These are phyloP conservation scores for Corapipo altera DNA, from an alignment of 2,113 vertebrate species.

Conservation along the genomic window DNA sequence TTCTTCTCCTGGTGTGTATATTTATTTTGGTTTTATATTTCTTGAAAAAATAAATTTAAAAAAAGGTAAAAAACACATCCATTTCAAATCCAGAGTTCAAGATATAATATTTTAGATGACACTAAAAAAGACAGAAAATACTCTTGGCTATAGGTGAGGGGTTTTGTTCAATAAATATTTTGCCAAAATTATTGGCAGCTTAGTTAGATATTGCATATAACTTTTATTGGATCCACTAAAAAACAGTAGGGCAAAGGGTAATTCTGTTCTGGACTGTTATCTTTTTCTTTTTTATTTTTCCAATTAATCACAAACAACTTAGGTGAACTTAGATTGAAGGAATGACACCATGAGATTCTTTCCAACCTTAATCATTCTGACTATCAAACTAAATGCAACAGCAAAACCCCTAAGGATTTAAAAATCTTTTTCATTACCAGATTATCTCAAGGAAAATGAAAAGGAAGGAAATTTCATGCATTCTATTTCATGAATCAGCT, in stretches of 20 bases:
- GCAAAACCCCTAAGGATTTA: background rate
- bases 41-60: background rate
- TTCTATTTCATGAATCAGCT: background rate
- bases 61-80: background rate
- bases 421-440: background rate
- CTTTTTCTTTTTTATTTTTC: background rate
- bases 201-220: slow-evolving; percentile 19
- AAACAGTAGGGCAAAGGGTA: background rate
- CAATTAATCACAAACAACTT: background rate
- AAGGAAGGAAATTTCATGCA: background rate
- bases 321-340: background rate
- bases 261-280: background rate
- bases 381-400: background rate
- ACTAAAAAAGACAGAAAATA: background rate
- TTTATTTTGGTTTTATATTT: background rate
- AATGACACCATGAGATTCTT: background rate
- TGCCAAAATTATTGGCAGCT: slow-evolving; percentile 3
- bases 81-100: background rate
- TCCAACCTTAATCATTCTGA: background rate
- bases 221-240: background rate
- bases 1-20: background rate
- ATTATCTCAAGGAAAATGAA: background rate
- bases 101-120: background rate
- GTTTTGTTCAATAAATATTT: background rate
- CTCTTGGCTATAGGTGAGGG: background rate